phyloP scores from a whole-genome alignment of 2,113 vertebrate species.

The Corvus hawaiiensis region DNA sequence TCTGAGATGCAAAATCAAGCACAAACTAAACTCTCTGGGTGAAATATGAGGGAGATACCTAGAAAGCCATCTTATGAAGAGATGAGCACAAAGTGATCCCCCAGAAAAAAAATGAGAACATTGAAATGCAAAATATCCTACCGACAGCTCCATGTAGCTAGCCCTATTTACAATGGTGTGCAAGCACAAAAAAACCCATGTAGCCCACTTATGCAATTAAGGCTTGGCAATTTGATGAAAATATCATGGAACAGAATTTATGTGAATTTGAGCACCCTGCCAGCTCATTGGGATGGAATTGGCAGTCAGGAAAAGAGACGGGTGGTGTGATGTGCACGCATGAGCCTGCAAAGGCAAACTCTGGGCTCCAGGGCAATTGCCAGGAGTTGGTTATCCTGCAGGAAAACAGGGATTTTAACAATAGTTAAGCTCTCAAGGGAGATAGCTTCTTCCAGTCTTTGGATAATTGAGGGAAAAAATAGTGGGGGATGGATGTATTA shows the following conservation, averaged over 20 bases:
- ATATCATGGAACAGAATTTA: conserved; percentile 61
- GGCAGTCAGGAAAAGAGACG: conserved; percentile 57
- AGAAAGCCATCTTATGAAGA: background rate
- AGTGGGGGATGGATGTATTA: background rate
- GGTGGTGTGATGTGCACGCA: conserved; percentile 48
- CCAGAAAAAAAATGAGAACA: background rate
- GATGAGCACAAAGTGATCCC: background rate
- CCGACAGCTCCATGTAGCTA: background rate
- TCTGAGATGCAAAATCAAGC: background rate
- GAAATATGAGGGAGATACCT: background rate
- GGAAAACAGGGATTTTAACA: conserved; percentile 43
- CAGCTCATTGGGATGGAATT: conserved; percentile 61
- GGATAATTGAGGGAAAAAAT: background rate
- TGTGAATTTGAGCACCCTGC: conserved; percentile 58
- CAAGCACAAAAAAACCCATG: background rate
- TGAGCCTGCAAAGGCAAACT: conserved; percentile 55
- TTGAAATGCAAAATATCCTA: conserved; percentile 18
- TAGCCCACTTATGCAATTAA: conserved; percentile 63
- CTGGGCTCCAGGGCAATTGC: conserved; percentile 43
- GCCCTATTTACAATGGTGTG: conserved; percentile 21
- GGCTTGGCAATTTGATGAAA: conserved; percentile 65
- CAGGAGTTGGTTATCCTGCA: conserved; percentile 48
- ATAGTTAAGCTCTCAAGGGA: conserved; percentile 10
- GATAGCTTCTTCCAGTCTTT: background rate
- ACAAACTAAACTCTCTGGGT: background rate